These are phyloP conservation scores for Heliangelus exortis DNA, from an alignment of 2,797 vertebrate genomes.

Conservation along the genomic window DNA sequence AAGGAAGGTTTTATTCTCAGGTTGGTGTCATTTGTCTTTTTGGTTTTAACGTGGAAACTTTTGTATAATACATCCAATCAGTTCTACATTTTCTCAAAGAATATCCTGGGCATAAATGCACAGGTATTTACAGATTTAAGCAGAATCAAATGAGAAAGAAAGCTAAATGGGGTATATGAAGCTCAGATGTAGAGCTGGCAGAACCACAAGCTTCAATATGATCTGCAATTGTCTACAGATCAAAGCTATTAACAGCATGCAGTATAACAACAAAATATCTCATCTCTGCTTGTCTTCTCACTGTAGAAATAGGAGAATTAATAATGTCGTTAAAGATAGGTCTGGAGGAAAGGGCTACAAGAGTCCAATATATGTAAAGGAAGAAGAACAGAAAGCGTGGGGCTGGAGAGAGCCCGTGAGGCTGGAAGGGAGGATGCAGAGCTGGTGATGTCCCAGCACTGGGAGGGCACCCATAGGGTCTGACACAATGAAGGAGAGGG, in stretches of 20 bases:
- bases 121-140: slow-evolving; percentile 55
- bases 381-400: neutral
- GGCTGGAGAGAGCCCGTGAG: neutral
- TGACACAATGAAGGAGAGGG: neutral
- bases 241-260: slow-evolving; percentile 33
- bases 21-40: slow-evolving; percentile 39
- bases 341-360: neutral
- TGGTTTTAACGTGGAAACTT: slow-evolving; percentile 29
- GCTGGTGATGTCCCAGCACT: neutral
- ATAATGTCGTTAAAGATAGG: neutral
- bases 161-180: neutral
- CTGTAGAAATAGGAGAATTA: neutral
- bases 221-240: neutral
- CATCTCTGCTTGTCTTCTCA: slow-evolving; percentile 18
- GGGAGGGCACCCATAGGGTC: neutral
- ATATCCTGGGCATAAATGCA: neutral
- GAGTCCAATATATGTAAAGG: neutral
- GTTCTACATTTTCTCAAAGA: slow-evolving; percentile 13
- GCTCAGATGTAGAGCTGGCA: neutral
- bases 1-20: slow-evolving; percentile 57
- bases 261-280: slow-evolving; percentile 25
- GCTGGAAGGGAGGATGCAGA: neutral
- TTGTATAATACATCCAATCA: slow-evolving; percentile 39
- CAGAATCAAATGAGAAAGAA: slow-evolving; percentile 1
- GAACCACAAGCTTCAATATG: neutral